Evolutionary conservation across 2,113 vertebrate species (phyloP), one percentile per base, ranked within the genome.

Genomic region (Azemiops feae): DNA sequence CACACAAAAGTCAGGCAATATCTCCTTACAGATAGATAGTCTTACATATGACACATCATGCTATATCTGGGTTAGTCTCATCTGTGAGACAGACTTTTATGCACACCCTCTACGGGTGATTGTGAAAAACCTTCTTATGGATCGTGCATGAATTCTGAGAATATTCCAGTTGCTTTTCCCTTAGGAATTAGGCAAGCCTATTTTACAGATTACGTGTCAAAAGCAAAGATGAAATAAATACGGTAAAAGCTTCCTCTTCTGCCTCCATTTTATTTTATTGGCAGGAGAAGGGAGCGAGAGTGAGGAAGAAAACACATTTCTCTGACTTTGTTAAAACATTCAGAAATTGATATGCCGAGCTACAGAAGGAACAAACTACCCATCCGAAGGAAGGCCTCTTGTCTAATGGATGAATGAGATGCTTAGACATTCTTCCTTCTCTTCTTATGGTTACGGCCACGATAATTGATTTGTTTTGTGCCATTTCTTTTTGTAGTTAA

Each of bases 401-500:
- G 47, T 69, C 58, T 85, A 92, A 92, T 92, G 43, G 25, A 92
- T 89, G 92, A 92, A 57, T 85, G 92, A 85, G 64, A 85, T 54
- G 81, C 64, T 89, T 92, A 85, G 64, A 92, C 64, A 92, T 34
- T 54, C 92, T 88, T 92, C 64, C 92, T 89, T 69, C 64, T 57
- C 88, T 89, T 69, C 81, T 89, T 92, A 89, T 43, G 58, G 88
- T 89, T 92, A 92, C 5, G 45, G 88, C 92, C 92, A 92, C 27
- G 88, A 85, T 85, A 92, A 92, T 93, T 93, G 88, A 93, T 89
- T 93, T 93, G 69, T 39, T 89, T 93, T 89, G 53, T 93, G 54
- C 88, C 53, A 20, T 93, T 89, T 89, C 92, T 88, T 55, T 93
- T 86, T 50, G 88, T 89, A 57, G 20, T 30, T 89, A 85, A 54